Evolutionary conservation across 2,888 invertebrate genomes (phyloP), one percentile per base, ranked within the genome.

Genomic region (Dorcus hopei): DNA sequence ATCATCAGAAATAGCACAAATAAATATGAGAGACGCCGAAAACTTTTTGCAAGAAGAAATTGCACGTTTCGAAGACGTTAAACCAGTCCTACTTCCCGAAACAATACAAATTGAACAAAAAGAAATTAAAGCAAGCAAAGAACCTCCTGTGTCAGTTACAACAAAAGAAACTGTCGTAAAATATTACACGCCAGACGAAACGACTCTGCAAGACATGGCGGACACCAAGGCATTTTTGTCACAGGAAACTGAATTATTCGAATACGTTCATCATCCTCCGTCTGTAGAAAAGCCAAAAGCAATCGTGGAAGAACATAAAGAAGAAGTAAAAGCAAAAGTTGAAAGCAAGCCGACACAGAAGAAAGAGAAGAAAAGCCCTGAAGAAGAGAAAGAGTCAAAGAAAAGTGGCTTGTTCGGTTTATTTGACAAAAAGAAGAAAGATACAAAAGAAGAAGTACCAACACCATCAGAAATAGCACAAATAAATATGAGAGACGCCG

Each of bases 211-310:
- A 62, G 54, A 69, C 38, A 74, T 74, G 67, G 70, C 68, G 5
- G 68, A 71, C 26, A 67, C 71, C 1, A 59, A 66, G 4, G 64
- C 68, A 47, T 73, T 73, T 58, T 56, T 73, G 49, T 63, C 63
- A 54, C 65, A 66, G 47, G 75, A 75, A 70, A 60, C 72, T 48
- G 64, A 69, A 49, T 62, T 67, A 42, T 73, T 70, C 52, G 69
- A 75, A 51, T 74, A 74, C 61, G 72, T 71, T 3, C 14, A 14
- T 1, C 14, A 14, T 14, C 26, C 5, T 26, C 26, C 26, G 4
- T 26, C 26, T 4, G 2, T 3, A 16, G 45, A 45, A 14, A n/a
- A 16, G 43, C 57, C 48, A 54, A n/a, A 9, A 26, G 23, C 7
- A 23, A 9, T n/a, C 9, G 2, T 9, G 19, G 45, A 49, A 39